These are phyloP conservation scores for Pelmatolapia mariae DNA, from an alignment of 2,113 vertebrate species.

Conservation along the genomic window DNA sequence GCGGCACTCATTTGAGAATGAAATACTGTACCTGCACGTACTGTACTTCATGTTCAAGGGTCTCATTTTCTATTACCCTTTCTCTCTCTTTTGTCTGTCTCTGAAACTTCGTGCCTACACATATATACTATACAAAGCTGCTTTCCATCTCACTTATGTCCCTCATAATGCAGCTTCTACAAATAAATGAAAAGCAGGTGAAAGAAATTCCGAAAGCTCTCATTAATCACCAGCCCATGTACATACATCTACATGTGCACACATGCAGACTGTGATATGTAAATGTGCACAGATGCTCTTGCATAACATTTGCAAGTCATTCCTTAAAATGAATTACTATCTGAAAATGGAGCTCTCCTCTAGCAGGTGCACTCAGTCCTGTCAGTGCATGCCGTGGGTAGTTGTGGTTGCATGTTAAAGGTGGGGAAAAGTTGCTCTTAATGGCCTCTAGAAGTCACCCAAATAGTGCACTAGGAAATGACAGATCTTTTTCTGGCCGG, in stretches of 20 bases:
- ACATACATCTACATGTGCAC: not conserved
- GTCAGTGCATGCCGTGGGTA: not conserved
- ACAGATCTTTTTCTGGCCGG: slow-evolving; percentile 16
- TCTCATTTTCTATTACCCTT: slow-evolving; percentile 25
- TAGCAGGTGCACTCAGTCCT: slow-evolving; percentile 5
- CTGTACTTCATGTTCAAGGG: slow-evolving; percentile 25
- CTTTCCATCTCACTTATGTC: not conserved
- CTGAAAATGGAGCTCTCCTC: not conserved
- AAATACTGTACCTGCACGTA: slow-evolving; percentile 13
- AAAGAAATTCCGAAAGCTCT: not conserved
- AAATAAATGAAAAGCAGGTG: slow-evolving; percentile 29
- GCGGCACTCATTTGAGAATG: slow-evolving; percentile 37
- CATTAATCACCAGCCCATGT: slow-evolving; percentile 36
- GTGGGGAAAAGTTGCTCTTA: slow-evolving; percentile 11
- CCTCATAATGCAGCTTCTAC: not conserved
- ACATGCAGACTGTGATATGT: slow-evolving; percentile 45
- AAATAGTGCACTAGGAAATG: slow-evolving; percentile 22
- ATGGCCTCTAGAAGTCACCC: slow-evolving; percentile 30
- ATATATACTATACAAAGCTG: not conserved
- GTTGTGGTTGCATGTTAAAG: not conserved
- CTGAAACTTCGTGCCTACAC: not conserved
- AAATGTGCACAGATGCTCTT: slow-evolving; percentile 62
- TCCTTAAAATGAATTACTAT: slow-evolving; percentile 23
- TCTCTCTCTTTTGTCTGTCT: not conserved
- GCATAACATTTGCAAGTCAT: slow-evolving; percentile 60